A percentile compares a stretch with the other conserved stretches of the same genome.
phyloP scores from a whole-genome alignment of 2,113 vertebrate species.

The Bettongia penicillata region DNA sequence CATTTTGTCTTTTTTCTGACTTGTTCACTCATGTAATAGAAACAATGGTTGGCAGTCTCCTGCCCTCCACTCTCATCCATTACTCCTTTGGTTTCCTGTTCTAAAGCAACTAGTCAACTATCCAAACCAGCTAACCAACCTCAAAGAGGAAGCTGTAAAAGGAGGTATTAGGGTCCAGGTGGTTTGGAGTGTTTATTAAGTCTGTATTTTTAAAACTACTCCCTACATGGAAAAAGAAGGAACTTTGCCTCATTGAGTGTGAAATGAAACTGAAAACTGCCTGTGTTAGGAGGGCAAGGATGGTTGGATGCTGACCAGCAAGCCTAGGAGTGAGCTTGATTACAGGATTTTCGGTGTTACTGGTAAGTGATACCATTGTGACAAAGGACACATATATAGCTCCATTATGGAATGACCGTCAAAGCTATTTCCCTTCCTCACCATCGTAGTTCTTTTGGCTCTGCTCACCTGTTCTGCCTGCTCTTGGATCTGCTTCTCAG shows the following conservation, averaged over 20 bases:
- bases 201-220: not conserved
- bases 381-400: not conserved
- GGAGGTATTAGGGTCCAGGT: not conserved
- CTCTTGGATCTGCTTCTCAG: not conserved
- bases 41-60: not conserved
- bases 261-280: too few relatives aligned
- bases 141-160: not conserved
- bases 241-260: not conserved
- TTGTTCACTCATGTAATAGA: too few relatives aligned
- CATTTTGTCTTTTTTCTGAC: too few relatives aligned
- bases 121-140: not conserved
- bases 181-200: not conserved
- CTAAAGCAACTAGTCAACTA: too few relatives aligned
- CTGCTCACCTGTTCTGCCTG: not conserved
- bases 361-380: not conserved
- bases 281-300: not conserved
- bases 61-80: not conserved
- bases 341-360: not conserved
- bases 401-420: too few relatives aligned
- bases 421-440: not conserved
- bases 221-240: not conserved
- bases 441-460: not conserved
- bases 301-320: not conserved
- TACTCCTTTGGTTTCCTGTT: not conserved
- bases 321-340: not conserved